Evolutionary conservation across 2,113 vertebrate genomes (phyloP).

Genomic region (Silurus asotus): DNA sequence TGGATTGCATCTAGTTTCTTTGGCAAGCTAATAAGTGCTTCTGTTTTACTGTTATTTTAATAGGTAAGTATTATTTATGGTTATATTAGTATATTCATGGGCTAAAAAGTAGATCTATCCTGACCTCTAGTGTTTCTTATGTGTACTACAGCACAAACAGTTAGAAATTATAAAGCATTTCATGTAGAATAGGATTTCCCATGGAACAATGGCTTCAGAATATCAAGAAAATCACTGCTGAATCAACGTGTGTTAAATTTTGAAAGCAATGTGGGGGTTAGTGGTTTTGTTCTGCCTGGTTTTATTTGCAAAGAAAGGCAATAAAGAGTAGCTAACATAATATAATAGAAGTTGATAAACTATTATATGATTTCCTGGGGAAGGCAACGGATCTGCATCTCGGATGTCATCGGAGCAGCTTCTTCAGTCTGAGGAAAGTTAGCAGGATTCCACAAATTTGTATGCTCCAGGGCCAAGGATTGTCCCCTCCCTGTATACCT

Average conservation of each 20-base stretch:
- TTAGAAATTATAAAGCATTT: neutral
- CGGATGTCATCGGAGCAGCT: no score
- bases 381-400: neutral
- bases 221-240: neutral
- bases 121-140: slow-evolving; percentile 43
- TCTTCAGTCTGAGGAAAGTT: no score
- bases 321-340: neutral
- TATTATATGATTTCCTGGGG: neutral
- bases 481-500: no score
- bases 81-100: neutral
- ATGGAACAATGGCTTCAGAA: neutral
- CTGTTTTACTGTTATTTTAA: neutral
- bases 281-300: neutral
- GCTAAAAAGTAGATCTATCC: slow-evolving; percentile 20
- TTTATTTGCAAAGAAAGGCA: neutral
- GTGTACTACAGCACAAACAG: slow-evolving; percentile 13
- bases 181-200: neutral
- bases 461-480: no score
- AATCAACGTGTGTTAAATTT: neutral
- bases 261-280: no score
- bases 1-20: neutral
- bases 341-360: neutral
- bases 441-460: no score
- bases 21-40: neutral
- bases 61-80: no score